A percentile compares a stretch with the other conserved stretches of the same genome.
These are phyloP conservation scores for Xylocopa sonorina DNA, from an alignment of 1,140 invertebrate species.

Conservation along the genomic window DNA sequence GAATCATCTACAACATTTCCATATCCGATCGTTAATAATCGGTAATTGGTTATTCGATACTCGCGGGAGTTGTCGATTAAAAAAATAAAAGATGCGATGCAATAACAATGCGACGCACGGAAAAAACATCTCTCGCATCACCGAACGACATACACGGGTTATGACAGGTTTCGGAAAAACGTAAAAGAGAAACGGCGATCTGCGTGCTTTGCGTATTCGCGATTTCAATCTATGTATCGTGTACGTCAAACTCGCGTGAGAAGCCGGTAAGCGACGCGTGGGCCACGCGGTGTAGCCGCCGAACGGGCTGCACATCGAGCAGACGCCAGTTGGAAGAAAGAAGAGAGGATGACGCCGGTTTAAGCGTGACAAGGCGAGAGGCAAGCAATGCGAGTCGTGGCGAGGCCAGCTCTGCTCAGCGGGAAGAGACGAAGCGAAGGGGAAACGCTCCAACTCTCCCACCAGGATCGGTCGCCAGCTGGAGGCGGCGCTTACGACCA, in stretches of 20 bases:
- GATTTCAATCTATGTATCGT: slow-evolving; percentile 39
- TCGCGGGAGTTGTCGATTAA: no score
- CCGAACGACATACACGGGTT: no score
- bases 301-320: background rate
- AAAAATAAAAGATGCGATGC: no score
- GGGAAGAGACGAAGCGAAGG: background rate
- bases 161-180: no score
- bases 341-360: background rate
- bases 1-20: no score
- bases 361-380: background rate
- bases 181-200: background rate
- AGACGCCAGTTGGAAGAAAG: background rate
- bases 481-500: slow-evolving; percentile 67
- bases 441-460: no score
- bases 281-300: background rate
- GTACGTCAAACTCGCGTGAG: slow-evolving; percentile 54
- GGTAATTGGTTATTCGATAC: no score
- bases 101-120: no score
- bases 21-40: no score
- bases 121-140: no score
- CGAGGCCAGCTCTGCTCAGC: background rate
- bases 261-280: slow-evolving; percentile 15
- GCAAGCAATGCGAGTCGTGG: background rate
- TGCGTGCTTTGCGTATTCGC: slow-evolving; percentile 17
- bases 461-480: no score